Conservation (phyloP, 2,888 invertebrate genomes). For the Apodemia arnacis region DNA sequence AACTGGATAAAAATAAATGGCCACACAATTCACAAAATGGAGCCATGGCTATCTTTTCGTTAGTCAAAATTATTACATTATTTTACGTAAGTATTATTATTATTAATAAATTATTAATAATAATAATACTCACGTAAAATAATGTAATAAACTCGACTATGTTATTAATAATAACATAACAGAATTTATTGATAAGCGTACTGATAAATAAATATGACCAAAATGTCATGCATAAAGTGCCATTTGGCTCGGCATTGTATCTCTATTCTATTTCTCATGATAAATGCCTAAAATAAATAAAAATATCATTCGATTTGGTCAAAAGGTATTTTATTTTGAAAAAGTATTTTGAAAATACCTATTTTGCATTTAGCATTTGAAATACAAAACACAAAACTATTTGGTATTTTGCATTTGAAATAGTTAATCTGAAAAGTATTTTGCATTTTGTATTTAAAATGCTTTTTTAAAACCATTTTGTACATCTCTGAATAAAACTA, state of each 20-base stretch:
- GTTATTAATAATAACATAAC: too few species aligned
- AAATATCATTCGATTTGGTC: constrained; percentile 16
- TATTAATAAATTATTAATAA: too few species aligned
- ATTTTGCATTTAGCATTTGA: constrained; percentile 59
- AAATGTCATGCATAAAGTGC: constrained; percentile 4
- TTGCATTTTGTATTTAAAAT: constrained; percentile 48
- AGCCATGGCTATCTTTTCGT: not conserved
- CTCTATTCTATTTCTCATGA: constrained; percentile 23
- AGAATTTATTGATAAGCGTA: too few species aligned
- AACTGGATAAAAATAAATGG: not conserved
- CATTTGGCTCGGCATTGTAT: constrained; percentile 23
- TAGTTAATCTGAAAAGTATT: constrained; percentile 50
- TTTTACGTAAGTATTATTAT: not conserved
- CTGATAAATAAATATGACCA: not conserved
- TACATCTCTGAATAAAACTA: not conserved
- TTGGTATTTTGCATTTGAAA: constrained; percentile 44
- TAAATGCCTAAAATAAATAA: constrained; percentile 31
- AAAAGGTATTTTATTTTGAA: constrained; percentile 32
- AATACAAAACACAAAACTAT: constrained; percentile 46
- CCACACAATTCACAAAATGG: not conserved
- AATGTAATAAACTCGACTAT: too few species aligned
- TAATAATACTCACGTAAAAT: too few species aligned
- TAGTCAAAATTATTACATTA: not conserved
- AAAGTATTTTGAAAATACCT: constrained; percentile 50
- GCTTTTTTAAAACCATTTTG: constrained; percentile 46